Conservation (phyloP, 2,888 invertebrate species). For the Omphaloscelis lunosa region DNA sequence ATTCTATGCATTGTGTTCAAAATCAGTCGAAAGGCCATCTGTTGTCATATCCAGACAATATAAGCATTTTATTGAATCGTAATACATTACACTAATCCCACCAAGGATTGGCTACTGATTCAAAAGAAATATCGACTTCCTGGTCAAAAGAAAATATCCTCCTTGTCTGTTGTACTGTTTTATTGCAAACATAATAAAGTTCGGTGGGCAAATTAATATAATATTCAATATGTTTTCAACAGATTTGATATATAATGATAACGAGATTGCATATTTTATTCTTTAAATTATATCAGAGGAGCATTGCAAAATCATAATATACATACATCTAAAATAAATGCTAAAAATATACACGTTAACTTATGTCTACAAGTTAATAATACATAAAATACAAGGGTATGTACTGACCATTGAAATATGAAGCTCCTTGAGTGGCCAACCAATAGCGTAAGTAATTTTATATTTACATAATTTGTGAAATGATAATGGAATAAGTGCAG, state of each 20-base stretch:
- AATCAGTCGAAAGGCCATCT: constrained; percentile 70
- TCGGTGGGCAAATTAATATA: constrained; percentile 82
- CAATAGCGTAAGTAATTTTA: constrained; percentile 51
- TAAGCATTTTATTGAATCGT: constrained; percentile 42
- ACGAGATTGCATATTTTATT: constrained; percentile 70
- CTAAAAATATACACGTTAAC: constrained; percentile 79
- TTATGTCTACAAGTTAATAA: constrained; percentile 73
- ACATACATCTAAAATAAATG: constrained; percentile 80
- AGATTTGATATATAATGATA: constrained; percentile 71
- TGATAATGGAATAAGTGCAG: constrained; percentile 50
- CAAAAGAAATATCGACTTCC: constrained; percentile 57
- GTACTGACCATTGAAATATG: constrained; percentile 67
- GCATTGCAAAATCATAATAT: constrained; percentile 77
- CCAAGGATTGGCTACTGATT: constrained; percentile 61
- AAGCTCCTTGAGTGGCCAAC: constrained; percentile 59
- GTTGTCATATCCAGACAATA: constrained; percentile 54
- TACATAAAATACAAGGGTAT: constrained; percentile 69
- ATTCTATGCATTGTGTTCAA: constrained; percentile 63
- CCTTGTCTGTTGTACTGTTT: constrained; percentile 69
- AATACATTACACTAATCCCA: constrained; percentile 65
- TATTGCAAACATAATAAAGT: constrained; percentile 67
- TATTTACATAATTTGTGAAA: constrained; percentile 64
- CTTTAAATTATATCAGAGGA: constrained; percentile 62
- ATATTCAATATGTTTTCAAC: constrained; percentile 65
- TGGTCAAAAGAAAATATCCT: constrained; percentile 37